Percentiles rank a stretch among this genome's conserved stretches.
Conservation (phyloP, 2,113 vertebrate genomes). For the Edolisoma coerulescens region DNA sequence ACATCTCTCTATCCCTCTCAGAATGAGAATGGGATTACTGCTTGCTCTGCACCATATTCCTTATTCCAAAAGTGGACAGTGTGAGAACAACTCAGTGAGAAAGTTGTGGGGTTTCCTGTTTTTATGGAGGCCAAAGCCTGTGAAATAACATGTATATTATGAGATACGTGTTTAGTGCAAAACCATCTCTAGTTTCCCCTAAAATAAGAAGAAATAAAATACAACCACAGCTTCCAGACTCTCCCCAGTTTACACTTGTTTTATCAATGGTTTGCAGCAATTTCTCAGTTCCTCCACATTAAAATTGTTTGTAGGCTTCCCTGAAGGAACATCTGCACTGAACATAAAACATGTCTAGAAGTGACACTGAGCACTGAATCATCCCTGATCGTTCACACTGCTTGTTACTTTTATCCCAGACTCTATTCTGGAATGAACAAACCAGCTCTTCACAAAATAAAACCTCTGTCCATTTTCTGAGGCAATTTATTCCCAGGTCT, state of each 20-base stretch:
- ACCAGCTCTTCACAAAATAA: background rate
- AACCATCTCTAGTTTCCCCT: background rate
- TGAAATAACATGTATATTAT: background rate
- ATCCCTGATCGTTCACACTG: background rate
- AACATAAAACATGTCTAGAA: background rate
- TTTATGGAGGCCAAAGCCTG: background rate
- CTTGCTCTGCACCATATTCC: background rate
- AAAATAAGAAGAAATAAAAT: background rate
- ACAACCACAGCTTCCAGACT: background rate
- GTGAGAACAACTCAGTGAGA: background rate
- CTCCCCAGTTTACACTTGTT: background rate
- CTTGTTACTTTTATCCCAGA: background rate
- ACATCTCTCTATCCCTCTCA: background rate
- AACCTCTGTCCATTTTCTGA: background rate
- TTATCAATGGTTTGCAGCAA: background rate
- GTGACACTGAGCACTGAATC: background rate
- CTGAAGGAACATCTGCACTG: background rate
- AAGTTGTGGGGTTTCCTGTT: background rate
- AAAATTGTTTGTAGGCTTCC: background rate
- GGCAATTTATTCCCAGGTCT: background rate
- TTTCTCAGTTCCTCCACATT: background rate
- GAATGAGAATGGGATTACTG: background rate
- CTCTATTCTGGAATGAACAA: background rate
- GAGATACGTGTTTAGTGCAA: background rate
- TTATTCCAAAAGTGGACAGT: background rate